phyloP scores from a whole-genome alignment of 2,113 vertebrate species.

The Callospermophilus lateralis region DNA sequence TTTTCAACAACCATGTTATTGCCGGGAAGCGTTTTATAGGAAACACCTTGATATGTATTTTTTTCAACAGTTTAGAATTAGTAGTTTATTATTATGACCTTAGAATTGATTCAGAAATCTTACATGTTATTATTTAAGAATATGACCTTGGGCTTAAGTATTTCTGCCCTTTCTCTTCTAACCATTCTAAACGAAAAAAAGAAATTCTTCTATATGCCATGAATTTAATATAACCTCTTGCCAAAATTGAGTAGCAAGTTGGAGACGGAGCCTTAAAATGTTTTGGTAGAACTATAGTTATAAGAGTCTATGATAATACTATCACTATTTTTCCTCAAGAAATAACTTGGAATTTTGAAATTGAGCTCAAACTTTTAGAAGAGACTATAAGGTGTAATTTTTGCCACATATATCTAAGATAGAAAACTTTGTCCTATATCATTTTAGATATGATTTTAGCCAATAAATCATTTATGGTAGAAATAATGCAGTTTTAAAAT shows the following conservation, averaged over 20 bases:
- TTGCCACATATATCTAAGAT: neutral
- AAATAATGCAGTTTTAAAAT: conserved; percentile 5
- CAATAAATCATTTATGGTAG: neutral
- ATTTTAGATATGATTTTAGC: conserved; percentile 22
- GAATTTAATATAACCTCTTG: neutral
- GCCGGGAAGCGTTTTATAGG: no score
- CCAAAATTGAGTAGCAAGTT: neutral
- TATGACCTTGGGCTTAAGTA: neutral
- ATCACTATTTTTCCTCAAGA: neutral
- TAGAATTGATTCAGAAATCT: conserved; percentile 23
- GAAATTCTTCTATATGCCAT: neutral
- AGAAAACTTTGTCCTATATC: neutral
- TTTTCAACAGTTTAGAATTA: conserved; percentile 17
- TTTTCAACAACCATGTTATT: no score
- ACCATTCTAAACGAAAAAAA: neutral
- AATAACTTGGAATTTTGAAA: conserved; percentile 11
- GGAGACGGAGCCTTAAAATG: neutral
- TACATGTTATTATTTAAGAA: neutral
- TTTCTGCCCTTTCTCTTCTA: neutral
- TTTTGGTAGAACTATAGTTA: neutral
- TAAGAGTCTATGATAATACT: neutral
- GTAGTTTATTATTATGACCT: neutral
- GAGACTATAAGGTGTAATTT: neutral
- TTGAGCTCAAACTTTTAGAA: conserved; percentile 37
- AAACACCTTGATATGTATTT: no score